phyloP scores from a whole-genome alignment of 2,888 invertebrate species.

The Rapana venosa region DNA sequence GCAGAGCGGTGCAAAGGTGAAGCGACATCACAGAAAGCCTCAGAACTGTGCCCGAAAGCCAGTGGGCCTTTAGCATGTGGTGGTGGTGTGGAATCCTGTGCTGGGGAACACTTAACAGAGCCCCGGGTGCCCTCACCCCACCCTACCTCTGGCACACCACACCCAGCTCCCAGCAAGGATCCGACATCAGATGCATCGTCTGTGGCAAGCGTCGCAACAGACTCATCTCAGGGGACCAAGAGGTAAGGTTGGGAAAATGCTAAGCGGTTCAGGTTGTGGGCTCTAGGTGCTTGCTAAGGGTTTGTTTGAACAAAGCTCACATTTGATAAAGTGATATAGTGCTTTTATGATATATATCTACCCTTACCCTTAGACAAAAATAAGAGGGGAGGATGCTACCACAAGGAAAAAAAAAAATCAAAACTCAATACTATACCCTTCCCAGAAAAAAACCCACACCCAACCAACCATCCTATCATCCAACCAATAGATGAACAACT shows the following conservation, averaged over 20 bases:
- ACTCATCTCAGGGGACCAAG: slow-evolving; percentile 35
- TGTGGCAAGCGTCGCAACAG: not conserved
- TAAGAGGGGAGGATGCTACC: no score
- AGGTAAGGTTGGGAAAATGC: slow-evolving; percentile 19
- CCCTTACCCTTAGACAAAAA: no score
- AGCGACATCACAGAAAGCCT: not conserved
- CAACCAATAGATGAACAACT: no score
- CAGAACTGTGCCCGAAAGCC: not conserved
- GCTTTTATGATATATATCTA: no score
- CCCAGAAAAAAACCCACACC: no score
- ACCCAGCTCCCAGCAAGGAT: not conserved
- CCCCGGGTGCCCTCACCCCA: slow-evolving; percentile 23
- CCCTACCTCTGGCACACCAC: not conserved
- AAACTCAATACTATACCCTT: no score
- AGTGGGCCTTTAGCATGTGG: not conserved
- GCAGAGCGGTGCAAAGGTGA: slow-evolving; percentile 15
- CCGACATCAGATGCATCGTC: not conserved
- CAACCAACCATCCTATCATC: no score
- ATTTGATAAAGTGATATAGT: no score
- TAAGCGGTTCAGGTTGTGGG: no score
- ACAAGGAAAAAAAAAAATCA: no score
- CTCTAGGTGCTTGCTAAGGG: no score
- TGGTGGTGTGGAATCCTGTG: slow-evolving; percentile 25
- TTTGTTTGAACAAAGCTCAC: no score
- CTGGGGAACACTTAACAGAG: slow-evolving; percentile 37